Base-by-base conservation (phyloP, 1,140 invertebrate genomes). In the Sesamia nonagrioides region DNA sequence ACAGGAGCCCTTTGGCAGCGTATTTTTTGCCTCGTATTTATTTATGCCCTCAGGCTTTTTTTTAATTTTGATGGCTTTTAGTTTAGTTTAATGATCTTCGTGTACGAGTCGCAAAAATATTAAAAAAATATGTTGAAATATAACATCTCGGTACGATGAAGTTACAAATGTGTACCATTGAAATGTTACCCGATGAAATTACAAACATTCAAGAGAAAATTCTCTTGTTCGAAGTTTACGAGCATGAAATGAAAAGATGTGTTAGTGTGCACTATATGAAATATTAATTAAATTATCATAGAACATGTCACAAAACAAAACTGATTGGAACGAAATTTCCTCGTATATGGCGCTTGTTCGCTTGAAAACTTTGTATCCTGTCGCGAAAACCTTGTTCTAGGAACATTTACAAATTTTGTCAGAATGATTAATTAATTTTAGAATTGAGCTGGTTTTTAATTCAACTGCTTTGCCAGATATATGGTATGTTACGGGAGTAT, bases 271-370 rank as follows among this genome's bases (percentile, higher is more conserved):
- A 13, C 21, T 60, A 15, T 60, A 33, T 60, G 6, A 60, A 9
- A n/a, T 60, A 15, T 27, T 60, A 60, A 60, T 60, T 60, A 35
- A 15, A 60, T 60, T 60, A 60, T n/a, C 15, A 33, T 60, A 33
- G 11, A 35, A 33, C 56, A 15, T 6, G 56, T 60, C 35, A 9
- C 15, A 33, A 27, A 60, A 9, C 15, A 33, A 27, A 60, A 33
- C 27, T 60, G 56, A 60, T 60, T 60, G 56, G 56, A 60, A 60
- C 56, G 56, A 60, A 60, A 60, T 60, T 60, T 5, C 56, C 27
- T 35, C 13, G 56, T 60, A 6, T 60, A 60, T n/a, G 56, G 27
- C 15, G 35, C 21, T 60, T 60, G 35, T 50, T n/a, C 45, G 45
- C 15, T 50, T 50, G 45, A 13, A 50, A 50, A 50, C 15, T n/a